Conservation (phyloP, 2,888 invertebrate species). For the Andrena marginata region DNA sequence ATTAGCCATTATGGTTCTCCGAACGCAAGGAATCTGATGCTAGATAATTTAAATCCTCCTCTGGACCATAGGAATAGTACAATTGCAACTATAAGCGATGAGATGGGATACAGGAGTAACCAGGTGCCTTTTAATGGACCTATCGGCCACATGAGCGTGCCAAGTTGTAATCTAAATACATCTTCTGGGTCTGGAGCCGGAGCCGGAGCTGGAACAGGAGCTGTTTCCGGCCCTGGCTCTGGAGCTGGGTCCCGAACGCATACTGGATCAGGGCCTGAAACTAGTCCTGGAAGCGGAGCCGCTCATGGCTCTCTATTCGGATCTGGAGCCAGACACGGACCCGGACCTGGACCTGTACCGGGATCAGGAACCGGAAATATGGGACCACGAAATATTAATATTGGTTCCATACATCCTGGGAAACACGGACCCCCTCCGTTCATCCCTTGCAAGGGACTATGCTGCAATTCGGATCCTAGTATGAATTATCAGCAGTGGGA, state of each 20-base stretch:
- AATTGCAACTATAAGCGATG: conserved; percentile 71
- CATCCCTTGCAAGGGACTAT: conserved; percentile 79
- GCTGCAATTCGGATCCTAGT: conserved; percentile 78
- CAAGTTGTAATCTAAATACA: conserved; percentile 66
- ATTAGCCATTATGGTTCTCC: conserved; percentile 76
- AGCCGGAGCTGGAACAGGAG: conserved; percentile 25
- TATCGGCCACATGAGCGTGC: conserved; percentile 69
- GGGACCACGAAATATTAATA: conserved; percentile 65
- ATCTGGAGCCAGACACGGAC: neutral
- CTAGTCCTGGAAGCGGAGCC: neutral
- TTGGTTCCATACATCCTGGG: conserved; percentile 55
- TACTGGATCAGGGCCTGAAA: conserved; percentile 1
- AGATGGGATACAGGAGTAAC: conserved; percentile 74
- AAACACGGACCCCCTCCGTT: conserved; percentile 70
- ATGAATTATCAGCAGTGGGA: conserved; percentile 80
- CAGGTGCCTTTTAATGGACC: conserved; percentile 75
- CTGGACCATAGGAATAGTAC: conserved; percentile 72
- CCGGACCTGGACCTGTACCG: neutral
- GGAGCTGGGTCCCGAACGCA: conserved; percentile 27
- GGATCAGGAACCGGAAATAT: conserved; percentile 47
- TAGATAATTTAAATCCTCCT: conserved; percentile 72
- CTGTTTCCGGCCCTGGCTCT: conserved; percentile 19
- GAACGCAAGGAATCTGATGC: conserved; percentile 74
- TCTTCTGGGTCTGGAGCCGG: conserved; percentile 37
- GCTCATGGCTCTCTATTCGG: neutral